phyloP scores from a whole-genome alignment of 2,797 vertebrate species.

The Gallinago solitaria region DNA sequence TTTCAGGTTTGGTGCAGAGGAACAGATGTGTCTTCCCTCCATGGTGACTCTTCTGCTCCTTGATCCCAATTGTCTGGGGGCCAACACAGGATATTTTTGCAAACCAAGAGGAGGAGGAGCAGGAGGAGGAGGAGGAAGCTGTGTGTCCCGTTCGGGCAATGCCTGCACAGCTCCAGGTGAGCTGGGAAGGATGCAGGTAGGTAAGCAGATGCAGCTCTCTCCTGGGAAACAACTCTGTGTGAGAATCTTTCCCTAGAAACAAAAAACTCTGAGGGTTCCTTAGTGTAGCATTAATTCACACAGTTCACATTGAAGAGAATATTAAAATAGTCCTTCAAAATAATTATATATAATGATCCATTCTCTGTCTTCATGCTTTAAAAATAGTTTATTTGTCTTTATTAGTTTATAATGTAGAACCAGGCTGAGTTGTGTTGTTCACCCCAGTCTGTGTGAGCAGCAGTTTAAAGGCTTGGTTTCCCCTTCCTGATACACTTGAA shows the following conservation, averaged over 20 bases:
- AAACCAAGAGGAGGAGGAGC: neutral
- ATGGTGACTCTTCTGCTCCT: neutral
- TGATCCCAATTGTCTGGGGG: neutral
- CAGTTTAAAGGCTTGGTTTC: neutral
- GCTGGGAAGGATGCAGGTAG: neutral
- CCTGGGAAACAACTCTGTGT: neutral
- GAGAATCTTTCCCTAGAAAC: neutral
- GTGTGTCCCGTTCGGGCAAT: neutral
- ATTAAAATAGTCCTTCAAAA: neutral
- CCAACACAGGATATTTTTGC: neutral
- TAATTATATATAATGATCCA: neutral
- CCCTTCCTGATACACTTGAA: neutral
- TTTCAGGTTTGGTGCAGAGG: neutral
- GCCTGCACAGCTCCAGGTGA: neutral
- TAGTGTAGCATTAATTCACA: neutral
- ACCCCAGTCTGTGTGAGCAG: neutral
- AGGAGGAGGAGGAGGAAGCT: neutral
- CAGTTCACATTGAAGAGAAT: neutral
- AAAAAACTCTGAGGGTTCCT: neutral
- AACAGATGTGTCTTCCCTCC: neutral
- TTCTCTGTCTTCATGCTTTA: neutral
- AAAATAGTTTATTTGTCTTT: conserved; percentile 12
- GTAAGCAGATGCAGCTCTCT: neutral
- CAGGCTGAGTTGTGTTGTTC: neutral
- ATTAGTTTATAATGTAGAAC: neutral